Base-by-base conservation (phyloP, 2,797 vertebrate species). In the Clarias platycephalus region DNA sequence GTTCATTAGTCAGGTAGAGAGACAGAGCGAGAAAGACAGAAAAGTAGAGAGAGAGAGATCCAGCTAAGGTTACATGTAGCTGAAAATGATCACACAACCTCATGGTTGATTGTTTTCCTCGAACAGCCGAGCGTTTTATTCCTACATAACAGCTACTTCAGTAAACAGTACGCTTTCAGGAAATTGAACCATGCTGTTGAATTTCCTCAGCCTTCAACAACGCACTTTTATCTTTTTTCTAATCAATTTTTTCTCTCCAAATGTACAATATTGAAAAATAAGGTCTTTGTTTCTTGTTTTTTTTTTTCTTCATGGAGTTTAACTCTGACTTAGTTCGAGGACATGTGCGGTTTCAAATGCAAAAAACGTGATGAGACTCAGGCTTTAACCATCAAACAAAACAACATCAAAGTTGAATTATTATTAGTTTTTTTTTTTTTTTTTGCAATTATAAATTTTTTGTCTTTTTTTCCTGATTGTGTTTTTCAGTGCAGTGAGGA, bases 371-470 rank as follows among this genome's bases (percentile, higher is more conserved):
- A 76, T 76, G 53, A 34, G 53, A 22, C 18, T 18, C 74, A 58
- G 26, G 3, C 53, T 57, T n/a, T 1, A 53, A 55, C 62, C 62
- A 67, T 66, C 79, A 81, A 80, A 80, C 78, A 80, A 1, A 53
- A 64, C 64, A 70, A 88, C 84, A 87, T 89, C 87, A 89, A 89
- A 89, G 88, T 67, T 28, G 26, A 86, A n/a, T n/a, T n/a, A n/a
- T n/a, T n/a, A n/a, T n/a, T n/a, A n/a, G n/a, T n/a, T n/a, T n/a
- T n/a, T n/a, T n/a, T n/a, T n/a, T n/a, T n/a, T n/a, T n/a, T n/a
- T n/a, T 93, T 94, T 92, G 94, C 95, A 95, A 96, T 96, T 95
- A 96, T 94, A 67, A 37, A 8, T 80, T n/a, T n/a, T n/a, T n/a
- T n/a, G n/a, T n/a, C n/a, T 63, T 34, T 18, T 40, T 40, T 80